These are phyloP conservation scores for Dione vanillae DNA, from an alignment of 2,888 invertebrate species.

Conservation along the genomic window DNA sequence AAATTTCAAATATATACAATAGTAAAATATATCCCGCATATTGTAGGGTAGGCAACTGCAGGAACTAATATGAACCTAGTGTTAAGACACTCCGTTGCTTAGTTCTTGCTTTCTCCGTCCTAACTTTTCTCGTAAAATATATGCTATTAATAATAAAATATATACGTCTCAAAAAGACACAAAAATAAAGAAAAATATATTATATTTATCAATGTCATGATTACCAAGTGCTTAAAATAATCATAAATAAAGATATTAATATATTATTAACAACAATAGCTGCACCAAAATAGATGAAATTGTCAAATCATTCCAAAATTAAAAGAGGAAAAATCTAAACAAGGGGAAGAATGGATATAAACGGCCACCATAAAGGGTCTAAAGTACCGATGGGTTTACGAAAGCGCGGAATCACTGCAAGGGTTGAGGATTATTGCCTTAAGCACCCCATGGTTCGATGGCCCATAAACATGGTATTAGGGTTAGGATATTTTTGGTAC, in stretches of 20 bases:
- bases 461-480: conserved; percentile 24
- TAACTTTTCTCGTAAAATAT: too few species aligned
- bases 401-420: conserved; percentile 36
- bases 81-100: too few species aligned
- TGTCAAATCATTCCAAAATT: conserved; percentile 15
- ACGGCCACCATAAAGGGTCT: conserved; percentile 6
- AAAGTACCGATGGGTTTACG: conserved; percentile 20
- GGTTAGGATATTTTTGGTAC: conserved; percentile 17
- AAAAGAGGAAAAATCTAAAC: conserved; percentile 5
- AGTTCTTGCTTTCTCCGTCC: too few species aligned
- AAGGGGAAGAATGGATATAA: conserved; percentile 1
- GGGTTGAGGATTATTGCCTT: conserved; percentile 36
- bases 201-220: background rate
- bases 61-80: too few species aligned
- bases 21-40: too few species aligned
- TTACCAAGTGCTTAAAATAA: background rate
- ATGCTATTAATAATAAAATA: too few species aligned
- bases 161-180: too few species aligned
- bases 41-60: too few species aligned
- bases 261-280: background rate
- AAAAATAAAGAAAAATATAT: background rate
- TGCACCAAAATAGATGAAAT: conserved; percentile 11
- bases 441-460: conserved; percentile 27
- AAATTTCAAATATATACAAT: too few species aligned
- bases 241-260: conserved; percentile 1